phyloP scores from a whole-genome alignment of 2,888 invertebrate species.

The Pseudococcus jackbeardsleyi region DNA sequence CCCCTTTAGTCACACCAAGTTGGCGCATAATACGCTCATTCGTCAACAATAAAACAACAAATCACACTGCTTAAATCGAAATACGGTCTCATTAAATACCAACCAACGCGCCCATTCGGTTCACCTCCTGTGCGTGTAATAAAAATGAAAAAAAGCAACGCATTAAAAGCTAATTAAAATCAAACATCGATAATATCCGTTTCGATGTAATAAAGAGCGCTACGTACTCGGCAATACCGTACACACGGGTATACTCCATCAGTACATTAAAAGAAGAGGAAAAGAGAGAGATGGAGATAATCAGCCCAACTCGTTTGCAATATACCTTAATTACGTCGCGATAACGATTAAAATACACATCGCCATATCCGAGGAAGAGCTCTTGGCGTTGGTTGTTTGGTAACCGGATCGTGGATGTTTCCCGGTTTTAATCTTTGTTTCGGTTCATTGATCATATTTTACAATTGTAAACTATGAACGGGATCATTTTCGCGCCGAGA shows the following conservation, averaged over 20 bases:
- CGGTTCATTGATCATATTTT: conserved; percentile 39
- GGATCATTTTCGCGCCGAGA: not conserved
- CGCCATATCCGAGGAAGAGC: conserved; percentile 9
- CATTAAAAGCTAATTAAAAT: conserved; percentile 28
- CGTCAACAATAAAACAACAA: no score
- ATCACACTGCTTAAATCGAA: not conserved
- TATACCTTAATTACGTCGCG: conserved; percentile 6
- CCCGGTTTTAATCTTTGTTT: conserved; percentile 20
- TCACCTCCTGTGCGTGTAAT: not conserved
- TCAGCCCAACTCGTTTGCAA: not conserved
- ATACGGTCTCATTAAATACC: not conserved
- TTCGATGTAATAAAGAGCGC: not conserved
- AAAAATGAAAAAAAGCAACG: not conserved
- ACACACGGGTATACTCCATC: not conserved
- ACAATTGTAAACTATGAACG: not conserved
- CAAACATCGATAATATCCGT: conserved; percentile 32
- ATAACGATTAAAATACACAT: conserved; percentile 18
- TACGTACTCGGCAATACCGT: not conserved
- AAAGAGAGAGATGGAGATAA: not conserved
- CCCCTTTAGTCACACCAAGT: no score
- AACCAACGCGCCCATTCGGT: not conserved
- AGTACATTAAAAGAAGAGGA: not conserved
- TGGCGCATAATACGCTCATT: no score
- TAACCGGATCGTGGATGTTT: not conserved
- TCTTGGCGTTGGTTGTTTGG: not conserved